Evolutionary conservation across 2,888 invertebrate species (phyloP).

Genomic region (Enchytraeus crypticus): DNA sequence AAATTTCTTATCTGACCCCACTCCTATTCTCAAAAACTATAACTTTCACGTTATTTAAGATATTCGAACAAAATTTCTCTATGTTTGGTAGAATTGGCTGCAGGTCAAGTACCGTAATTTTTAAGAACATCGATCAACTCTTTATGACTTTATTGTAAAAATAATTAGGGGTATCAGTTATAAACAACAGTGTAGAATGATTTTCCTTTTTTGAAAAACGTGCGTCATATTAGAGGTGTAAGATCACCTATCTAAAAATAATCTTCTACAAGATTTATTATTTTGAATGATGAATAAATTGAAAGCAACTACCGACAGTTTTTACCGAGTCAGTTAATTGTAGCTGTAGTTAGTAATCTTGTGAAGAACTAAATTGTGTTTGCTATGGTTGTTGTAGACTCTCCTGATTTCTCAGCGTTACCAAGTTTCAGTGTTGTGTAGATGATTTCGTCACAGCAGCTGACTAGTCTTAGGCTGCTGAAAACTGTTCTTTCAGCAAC

Average conservation of each 20-base stretch:
- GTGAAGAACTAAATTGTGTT: background rate
- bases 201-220: background rate
- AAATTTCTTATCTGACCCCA: too few relatives aligned
- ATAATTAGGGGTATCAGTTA: too few relatives aligned
- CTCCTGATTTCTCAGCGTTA: background rate
- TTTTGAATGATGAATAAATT: background rate
- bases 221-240: background rate
- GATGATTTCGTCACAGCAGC: background rate
- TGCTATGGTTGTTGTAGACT: background rate
- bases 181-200: too few relatives aligned
- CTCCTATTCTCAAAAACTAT: too few relatives aligned
- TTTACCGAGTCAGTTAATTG: background rate
- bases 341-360: background rate
- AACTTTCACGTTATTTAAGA: too few relatives aligned
- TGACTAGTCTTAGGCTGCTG: background rate
- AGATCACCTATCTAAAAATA: background rate
- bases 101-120: too few relatives aligned
- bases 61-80: too few relatives aligned
- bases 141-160: too few relatives aligned
- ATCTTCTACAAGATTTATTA: background rate
- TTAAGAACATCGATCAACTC: too few relatives aligned
- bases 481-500: background rate
- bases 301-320: background rate
- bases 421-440: slow-evolving; percentile 1
- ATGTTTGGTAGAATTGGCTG: too few relatives aligned